A percentile compares a stretch with the other conserved stretches of the same genome.
phyloP scores from a whole-genome alignment of 2,113 vertebrate genomes.

The Rutilus rutilus region DNA sequence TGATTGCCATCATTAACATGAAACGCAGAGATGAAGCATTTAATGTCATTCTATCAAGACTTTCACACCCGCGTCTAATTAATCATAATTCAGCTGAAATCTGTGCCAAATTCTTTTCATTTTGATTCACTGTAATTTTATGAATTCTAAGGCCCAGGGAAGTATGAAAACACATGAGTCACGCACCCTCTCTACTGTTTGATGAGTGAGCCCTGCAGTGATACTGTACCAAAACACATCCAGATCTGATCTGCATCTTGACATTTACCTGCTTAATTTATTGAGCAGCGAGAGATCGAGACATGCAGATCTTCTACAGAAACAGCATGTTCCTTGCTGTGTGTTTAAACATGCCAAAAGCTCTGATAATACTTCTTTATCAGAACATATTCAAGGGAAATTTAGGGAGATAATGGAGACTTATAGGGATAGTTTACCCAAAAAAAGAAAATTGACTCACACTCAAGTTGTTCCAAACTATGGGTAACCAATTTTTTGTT shows the following conservation, averaged over 20 bases:
- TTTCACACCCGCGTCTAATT: not conserved
- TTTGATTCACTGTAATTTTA: slow-evolving; percentile 19
- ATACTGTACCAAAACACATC: not conserved
- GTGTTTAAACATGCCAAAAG: not conserved
- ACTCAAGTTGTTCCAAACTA: no score
- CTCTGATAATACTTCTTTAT: not conserved
- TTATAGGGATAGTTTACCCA: no score
- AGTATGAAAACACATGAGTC: slow-evolving; percentile 25
- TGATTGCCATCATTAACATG: not conserved
- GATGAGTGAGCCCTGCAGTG: slow-evolving; percentile 12
- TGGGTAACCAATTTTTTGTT: no score
- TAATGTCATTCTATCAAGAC: not conserved
- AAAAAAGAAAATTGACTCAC: no score
- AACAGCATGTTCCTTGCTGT: not conserved
- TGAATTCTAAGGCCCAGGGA: not conserved
- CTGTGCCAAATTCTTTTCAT: not conserved
- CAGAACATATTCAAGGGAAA: not conserved
- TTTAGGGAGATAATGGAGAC: no score
- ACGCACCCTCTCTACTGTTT: not conserved
- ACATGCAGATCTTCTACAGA: not conserved
- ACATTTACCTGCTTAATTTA: slow-evolving; percentile 28
- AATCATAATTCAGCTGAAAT: not conserved
- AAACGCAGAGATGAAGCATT: not conserved
- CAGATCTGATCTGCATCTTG: slow-evolving; percentile 8
- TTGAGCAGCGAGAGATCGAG: not conserved